phyloP scores from a whole-genome alignment of 2,888 invertebrate genomes.

The Dinocampus coccinellae region DNA sequence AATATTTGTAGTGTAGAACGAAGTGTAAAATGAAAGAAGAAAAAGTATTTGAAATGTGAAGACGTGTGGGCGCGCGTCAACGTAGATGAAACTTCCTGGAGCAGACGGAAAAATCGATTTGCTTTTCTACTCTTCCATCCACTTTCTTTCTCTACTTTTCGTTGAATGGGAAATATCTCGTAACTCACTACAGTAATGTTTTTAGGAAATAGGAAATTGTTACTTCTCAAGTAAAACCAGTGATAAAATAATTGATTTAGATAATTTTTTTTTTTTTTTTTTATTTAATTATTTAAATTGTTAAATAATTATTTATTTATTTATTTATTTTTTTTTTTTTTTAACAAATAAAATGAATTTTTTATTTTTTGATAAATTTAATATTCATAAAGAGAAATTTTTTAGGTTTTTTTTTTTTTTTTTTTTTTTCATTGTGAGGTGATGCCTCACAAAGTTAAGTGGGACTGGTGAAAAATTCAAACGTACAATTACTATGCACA shows the following conservation, averaged over 20 bases:
- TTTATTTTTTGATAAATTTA: too few relatives aligned
- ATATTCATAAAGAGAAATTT: not conserved
- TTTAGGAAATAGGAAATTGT: constrained; percentile 68
- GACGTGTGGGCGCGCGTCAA: constrained; percentile 36
- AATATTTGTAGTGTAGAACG: constrained; percentile 38
- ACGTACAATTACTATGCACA: constrained; percentile 25
- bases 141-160: not conserved
- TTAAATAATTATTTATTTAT: too few relatives aligned
- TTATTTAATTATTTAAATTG: too few relatives aligned
- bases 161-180: constrained; percentile 60
- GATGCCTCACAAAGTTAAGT: not conserved
- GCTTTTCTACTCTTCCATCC: constrained; percentile 21
- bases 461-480: constrained; percentile 15
- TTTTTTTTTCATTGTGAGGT: not conserved
- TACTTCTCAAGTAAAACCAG: constrained; percentile 57
- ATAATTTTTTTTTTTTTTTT: constrained; percentile 31
- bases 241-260: constrained; percentile 60
- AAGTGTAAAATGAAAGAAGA: constrained; percentile 46
- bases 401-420: not conserved
- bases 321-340: too few relatives aligned
- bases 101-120: constrained; percentile 59
- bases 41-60: constrained; percentile 50
- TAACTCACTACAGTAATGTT: constrained; percentile 65
- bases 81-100: constrained; percentile 55
- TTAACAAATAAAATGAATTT: too few relatives aligned